Conservation (phyloP, 2,797 vertebrate species). For the Scyliorhinus canicula region DNA sequence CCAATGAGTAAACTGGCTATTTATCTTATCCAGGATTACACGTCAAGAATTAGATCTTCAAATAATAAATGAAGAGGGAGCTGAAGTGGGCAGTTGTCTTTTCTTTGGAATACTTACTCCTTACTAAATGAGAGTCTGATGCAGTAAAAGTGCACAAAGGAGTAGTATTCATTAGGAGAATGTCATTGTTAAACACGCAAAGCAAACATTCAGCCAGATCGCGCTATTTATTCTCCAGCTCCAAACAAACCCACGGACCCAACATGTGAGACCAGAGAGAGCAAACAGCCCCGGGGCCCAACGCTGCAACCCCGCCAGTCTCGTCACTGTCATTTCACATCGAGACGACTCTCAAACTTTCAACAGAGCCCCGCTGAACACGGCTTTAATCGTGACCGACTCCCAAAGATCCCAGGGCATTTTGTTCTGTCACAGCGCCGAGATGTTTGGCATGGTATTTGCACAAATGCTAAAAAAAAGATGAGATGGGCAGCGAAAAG, state of each 20-base stretch:
- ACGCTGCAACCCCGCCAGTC: background rate
- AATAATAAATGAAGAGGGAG: background rate
- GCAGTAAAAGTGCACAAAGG: slow-evolving; percentile 27
- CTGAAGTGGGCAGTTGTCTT: background rate
- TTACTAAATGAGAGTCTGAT: background rate
- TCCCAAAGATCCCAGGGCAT: background rate
- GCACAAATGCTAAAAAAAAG: background rate
- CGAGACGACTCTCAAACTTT: background rate
- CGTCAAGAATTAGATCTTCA: background rate
- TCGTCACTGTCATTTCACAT: background rate
- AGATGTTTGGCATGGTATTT: background rate
- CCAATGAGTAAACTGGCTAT: background rate
- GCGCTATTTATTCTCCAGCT: background rate
- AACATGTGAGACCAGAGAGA: background rate
- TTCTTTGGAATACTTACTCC: background rate
- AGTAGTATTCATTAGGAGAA: slow-evolving; percentile 21
- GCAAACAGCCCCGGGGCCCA: background rate
- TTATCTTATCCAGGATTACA: background rate
- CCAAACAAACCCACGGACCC: background rate
- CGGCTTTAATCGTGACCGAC: background rate
- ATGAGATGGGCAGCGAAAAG: background rate
- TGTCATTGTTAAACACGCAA: slow-evolving; percentile 33
- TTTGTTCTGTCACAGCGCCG: background rate
- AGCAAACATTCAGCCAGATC: slow-evolving; percentile 9
- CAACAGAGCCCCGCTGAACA: background rate